Evolutionary conservation across 2,113 vertebrate species (phyloP), one percentile per base, ranked within the genome.

Genomic region (Cheirogaleus medius): DNA sequence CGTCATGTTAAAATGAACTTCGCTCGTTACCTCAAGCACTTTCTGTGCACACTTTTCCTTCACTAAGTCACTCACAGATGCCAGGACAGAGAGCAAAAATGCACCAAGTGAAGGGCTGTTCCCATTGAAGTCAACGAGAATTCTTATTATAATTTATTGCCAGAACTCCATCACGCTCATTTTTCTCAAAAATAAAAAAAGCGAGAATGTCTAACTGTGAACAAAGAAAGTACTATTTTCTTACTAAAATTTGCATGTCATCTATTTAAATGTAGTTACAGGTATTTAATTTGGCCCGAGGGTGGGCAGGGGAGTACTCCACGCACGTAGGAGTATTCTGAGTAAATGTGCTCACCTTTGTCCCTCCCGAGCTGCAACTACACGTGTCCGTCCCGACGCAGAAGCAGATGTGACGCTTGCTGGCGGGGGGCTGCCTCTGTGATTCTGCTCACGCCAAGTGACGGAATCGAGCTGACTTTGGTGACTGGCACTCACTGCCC

Each of bases 301-400:
- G 11, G 8, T 6, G 6, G 20, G 52, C 10, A 80, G 9, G 21
- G 52, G 17, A 73, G 17, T 49, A 11, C 8, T 23, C 27, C 29
- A 5, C 6, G n/a, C n/a, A 7, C 7, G 34, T 29, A 29, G 76
- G 77, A 78, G 27, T 73, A 90, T 39, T 80, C 42, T 78, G 32
- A 14, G 84, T 14, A 6, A 52, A 11, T 0, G 34, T 11, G 5
- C 68, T 20, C 6, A 3, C 11, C 32, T 3, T 7, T 34, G 12
- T 34, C 37, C 34, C 1, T 15, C 47, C 17, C 5, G 1, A 3
- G 2, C 7, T 71, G 15, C 5, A 23, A n/a, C 69, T 18, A 17
- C 7, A 60, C 5, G 1, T 10, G 32, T 44, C 77, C 20, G 37
- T 20, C 39, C 4, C 23, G 4, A 37, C 3, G 11, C 2, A 0